A percentile compares a stretch with the other conserved stretches of the same genome.
Conservation (phyloP, 1,140 invertebrate species). For the Mesaphorura yosii region DNA sequence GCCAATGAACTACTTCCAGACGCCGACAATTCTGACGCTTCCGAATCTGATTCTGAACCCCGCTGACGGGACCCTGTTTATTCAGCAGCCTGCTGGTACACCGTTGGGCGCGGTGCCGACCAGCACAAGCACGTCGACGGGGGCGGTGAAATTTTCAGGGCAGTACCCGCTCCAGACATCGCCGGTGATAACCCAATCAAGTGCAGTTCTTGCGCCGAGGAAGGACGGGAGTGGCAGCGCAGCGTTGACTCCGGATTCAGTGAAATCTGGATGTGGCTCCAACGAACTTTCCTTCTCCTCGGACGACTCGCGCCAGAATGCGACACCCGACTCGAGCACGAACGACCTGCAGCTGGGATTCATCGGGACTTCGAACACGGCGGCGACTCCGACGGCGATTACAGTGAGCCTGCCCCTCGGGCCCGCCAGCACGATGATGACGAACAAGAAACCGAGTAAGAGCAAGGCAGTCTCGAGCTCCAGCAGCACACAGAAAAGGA, state of each 20-base stretch:
- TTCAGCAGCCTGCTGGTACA: conserved; percentile 22
- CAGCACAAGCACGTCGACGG: background rate
- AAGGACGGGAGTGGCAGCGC: conserved; percentile 20
- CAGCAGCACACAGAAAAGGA: conserved; percentile 20
- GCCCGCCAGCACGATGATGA: conserved; percentile 1
- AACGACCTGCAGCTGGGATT: conserved; percentile 26
- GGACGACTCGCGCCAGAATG: conserved; percentile 27
- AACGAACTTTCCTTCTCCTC: too few species aligned
- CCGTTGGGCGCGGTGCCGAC: conserved; percentile 4
- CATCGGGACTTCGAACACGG: background rate
- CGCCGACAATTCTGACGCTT: conserved; percentile 27
- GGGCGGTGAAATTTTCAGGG: conserved; percentile 13
- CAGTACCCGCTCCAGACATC: conserved; percentile 16
- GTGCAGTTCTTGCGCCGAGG: conserved; percentile 21
- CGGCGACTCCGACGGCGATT: background rate
- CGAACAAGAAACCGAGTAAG: conserved; percentile 23
- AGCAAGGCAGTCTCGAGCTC: conserved; percentile 28
- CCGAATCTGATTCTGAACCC: conserved; percentile 31
- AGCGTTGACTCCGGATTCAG: background rate
- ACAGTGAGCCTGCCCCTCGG: conserved; percentile 10
- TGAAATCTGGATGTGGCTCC: too few species aligned
- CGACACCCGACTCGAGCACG: conserved; percentile 31
- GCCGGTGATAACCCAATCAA: background rate
- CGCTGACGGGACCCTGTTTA: conserved; percentile 29
- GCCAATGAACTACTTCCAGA: conserved; percentile 30